phyloP scores from a whole-genome alignment of 2,113 vertebrate genomes.

The Cettia cetti region DNA sequence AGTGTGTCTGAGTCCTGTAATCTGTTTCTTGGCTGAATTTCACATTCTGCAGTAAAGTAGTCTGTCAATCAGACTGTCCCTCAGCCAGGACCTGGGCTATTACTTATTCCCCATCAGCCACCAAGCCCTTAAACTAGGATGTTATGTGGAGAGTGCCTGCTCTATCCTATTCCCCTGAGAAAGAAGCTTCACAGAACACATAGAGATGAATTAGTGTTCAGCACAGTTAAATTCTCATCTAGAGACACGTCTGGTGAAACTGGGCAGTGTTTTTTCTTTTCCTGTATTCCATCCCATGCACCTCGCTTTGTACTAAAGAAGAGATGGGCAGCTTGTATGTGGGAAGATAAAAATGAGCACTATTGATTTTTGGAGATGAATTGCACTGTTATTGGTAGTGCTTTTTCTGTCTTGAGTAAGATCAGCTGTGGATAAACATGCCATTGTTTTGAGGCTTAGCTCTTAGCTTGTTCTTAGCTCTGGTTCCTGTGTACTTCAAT shows the following conservation, averaged over 20 bases:
- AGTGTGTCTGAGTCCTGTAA: neutral
- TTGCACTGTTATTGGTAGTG: neutral
- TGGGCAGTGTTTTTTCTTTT: neutral
- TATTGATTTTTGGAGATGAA: neutral
- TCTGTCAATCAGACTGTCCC: neutral
- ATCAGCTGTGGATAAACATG: neutral
- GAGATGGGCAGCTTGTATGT: neutral
- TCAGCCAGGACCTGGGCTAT: neutral
- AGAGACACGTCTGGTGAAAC: rapidly evolving
- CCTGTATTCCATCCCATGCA: neutral
- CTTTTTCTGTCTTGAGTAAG: neutral
- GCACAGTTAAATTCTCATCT: neutral
- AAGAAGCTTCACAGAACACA: neutral
- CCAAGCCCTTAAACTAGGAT: neutral
- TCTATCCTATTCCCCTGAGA: neutral
- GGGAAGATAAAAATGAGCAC: neutral
- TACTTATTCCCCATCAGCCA: neutral
- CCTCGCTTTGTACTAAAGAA: neutral
- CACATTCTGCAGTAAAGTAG: neutral
- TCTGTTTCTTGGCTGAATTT: neutral
- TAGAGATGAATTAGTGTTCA: neutral
- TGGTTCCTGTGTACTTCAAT: neutral
- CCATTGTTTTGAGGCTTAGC: neutral
- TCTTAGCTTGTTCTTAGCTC: neutral
- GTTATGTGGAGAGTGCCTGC: neutral